Conservation (phyloP, 2,888 invertebrate species). For the Euspilapteryx auroguttella region DNA sequence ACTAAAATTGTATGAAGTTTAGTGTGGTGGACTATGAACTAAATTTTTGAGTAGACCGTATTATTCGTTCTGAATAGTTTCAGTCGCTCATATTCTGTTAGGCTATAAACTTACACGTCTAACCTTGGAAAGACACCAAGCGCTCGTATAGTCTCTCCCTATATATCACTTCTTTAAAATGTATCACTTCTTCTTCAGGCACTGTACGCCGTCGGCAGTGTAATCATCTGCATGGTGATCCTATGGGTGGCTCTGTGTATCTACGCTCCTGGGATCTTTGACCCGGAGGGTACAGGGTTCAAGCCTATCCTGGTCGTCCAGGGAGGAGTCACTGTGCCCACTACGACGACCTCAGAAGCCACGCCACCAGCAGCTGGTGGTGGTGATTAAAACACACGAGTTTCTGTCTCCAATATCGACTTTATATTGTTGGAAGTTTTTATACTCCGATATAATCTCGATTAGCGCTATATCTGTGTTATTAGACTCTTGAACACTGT, state of each 20-base stretch:
- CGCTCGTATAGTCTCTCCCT: too few species aligned
- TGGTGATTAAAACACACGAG: neutral
- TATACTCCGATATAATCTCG: too few species aligned
- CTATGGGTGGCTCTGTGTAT: constrained; percentile 13
- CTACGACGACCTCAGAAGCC: neutral
- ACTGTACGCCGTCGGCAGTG: constrained; percentile 9
- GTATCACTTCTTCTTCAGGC: constrained; percentile 2
- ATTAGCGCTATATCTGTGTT: too few species aligned
- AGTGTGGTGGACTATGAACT: too few species aligned
- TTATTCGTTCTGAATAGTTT: too few species aligned
- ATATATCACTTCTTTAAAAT: too few species aligned
- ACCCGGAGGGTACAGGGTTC: constrained; percentile 9
- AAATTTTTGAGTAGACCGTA: too few species aligned
- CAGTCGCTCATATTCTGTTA: too few species aligned
- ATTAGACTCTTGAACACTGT: too few species aligned
- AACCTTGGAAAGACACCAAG: too few species aligned
- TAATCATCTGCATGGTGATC: constrained; percentile 15
- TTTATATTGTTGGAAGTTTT: neutral
- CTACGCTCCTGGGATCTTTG: constrained; percentile 15
- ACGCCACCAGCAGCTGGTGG: neutral
- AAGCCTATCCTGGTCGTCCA: constrained; percentile 4
- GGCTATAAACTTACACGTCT: too few species aligned
- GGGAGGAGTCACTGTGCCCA: neutral
- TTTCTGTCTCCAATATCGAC: neutral
- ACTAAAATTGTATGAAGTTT: too few species aligned